A percentile compares a stretch with the other conserved stretches of the same genome.
Conservation (phyloP, 2,888 invertebrate species). For the Drosophila flavopinicola region DNA sequence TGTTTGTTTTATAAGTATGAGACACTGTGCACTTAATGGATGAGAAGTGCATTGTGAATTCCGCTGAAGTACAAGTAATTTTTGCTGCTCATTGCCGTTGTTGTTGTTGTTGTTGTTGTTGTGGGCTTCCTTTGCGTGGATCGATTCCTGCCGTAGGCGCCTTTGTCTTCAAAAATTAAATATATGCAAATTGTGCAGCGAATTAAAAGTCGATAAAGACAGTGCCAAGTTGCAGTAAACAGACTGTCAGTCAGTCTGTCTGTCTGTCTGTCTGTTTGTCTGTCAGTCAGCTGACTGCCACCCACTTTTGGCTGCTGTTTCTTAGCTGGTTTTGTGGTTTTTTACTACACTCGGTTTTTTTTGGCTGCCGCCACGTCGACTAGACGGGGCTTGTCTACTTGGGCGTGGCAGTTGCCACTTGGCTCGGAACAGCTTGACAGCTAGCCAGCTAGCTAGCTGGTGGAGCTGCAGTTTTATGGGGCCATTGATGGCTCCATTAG, state of each 20-base stretch:
- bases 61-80: conserved; percentile 77
- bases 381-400: conserved; percentile 61
- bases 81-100: conserved; percentile 55
- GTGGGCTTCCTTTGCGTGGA: conserved; percentile 66
- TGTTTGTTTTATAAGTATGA: neutral
- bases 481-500: conserved; percentile 74
- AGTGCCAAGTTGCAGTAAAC: conserved; percentile 46
- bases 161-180: conserved; percentile 49
- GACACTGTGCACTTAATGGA: conserved; percentile 33
- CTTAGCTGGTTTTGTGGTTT: conserved; percentile 5
- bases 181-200: conserved; percentile 63
- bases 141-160: conserved; percentile 60
- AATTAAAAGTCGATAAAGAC: conserved; percentile 56
- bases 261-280: neutral
- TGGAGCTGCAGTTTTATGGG: conserved; percentile 62
- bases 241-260: conserved; percentile 23
- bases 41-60: conserved; percentile 74
- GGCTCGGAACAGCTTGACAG: conserved; percentile 40
- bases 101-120: conserved; percentile 2
- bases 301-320: conserved; percentile 40
- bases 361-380: conserved; percentile 59
- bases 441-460: conserved; percentile 6
- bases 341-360: conserved; percentile 8
- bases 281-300: conserved; percentile 53
- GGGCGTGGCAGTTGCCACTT: conserved; percentile 53